Conservation (phyloP, 2,888 invertebrate genomes). For the Sphaerophoria taeniata region DNA sequence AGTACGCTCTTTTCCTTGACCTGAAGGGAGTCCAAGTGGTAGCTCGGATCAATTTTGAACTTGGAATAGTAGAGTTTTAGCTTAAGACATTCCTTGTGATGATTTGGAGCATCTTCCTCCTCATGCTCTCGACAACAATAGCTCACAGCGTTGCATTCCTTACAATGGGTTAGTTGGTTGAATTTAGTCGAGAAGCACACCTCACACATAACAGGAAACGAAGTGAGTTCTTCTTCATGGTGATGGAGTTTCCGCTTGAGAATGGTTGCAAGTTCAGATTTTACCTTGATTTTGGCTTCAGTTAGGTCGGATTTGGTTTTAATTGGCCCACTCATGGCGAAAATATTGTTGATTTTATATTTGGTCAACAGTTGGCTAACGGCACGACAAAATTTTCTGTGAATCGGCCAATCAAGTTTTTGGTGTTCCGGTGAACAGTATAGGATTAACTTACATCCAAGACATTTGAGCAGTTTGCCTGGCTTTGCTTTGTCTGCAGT, state of each 20-base stretch:
- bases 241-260: conserved; percentile 75
- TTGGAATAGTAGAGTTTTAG: conserved; percentile 78
- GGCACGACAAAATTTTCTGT: conserved; percentile 85
- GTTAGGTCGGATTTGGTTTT: conserved; percentile 74
- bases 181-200: conserved; percentile 76
- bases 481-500: too few species aligned
- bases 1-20: conserved; percentile 53
- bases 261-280: conserved; percentile 73
- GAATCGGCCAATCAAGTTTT: conserved; percentile 86
- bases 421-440: conserved; percentile 88
- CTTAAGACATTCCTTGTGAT: conserved; percentile 76
- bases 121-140: conserved; percentile 78
- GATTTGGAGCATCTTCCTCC: conserved; percentile 68
- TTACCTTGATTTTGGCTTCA: conserved; percentile 75
- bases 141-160: conserved; percentile 75
- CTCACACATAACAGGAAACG: conserved; percentile 77
- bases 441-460: conserved; percentile 85
- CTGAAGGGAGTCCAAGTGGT: conserved; percentile 18
- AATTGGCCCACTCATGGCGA: conserved; percentile 75
- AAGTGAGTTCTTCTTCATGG: conserved; percentile 78
- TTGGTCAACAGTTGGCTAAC: conserved; percentile 71
- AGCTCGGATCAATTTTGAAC: conserved; percentile 73
- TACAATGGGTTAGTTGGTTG: conserved; percentile 72
- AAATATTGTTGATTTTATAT: conserved; percentile 75
- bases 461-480: conserved; percentile 83